These are phyloP conservation scores for Thera obeliscata DNA, from an alignment of 2,888 invertebrate species.

Conservation along the genomic window DNA sequence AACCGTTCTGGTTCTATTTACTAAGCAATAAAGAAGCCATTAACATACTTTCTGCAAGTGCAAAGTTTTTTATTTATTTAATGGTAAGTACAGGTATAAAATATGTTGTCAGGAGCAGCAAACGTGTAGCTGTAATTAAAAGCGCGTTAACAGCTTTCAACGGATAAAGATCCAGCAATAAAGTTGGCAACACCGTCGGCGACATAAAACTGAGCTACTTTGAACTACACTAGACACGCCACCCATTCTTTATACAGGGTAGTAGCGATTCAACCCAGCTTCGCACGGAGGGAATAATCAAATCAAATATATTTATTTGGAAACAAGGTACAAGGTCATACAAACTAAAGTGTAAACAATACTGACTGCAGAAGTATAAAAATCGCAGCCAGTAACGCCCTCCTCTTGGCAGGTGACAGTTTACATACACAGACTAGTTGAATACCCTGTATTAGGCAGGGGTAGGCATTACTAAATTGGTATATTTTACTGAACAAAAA, in stretches of 20 bases:
- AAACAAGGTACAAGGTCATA: too few relatives aligned
- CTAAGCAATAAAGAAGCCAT: not conserved
- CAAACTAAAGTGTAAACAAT: too few relatives aligned
- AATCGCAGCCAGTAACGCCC: too few relatives aligned
- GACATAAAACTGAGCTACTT: conserved; percentile 43
- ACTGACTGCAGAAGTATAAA: too few relatives aligned
- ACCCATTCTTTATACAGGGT: not conserved
- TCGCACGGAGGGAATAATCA: not conserved
- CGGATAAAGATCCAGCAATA: conserved; percentile 40
- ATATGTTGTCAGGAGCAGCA: conserved; percentile 13
- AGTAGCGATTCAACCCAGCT: not conserved
- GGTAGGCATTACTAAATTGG: too few relatives aligned
- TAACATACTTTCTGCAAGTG: not conserved
- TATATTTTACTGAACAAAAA: too few relatives aligned
- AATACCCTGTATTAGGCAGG: too few relatives aligned
- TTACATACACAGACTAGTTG: too few relatives aligned
- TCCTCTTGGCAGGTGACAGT: too few relatives aligned
- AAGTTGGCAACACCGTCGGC: conserved; percentile 43
- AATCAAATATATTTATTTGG: too few relatives aligned
- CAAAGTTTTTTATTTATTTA: conserved; percentile 1
- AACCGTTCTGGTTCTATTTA: not conserved
- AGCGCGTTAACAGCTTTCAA: conserved; percentile 22
- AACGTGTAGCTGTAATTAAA: conserved; percentile 29
- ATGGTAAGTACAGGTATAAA: not conserved
- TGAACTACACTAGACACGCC: conserved; percentile 9